Conservation (phyloP, 1,140 invertebrate genomes). For the Drosophila novamexicana region DNA sequence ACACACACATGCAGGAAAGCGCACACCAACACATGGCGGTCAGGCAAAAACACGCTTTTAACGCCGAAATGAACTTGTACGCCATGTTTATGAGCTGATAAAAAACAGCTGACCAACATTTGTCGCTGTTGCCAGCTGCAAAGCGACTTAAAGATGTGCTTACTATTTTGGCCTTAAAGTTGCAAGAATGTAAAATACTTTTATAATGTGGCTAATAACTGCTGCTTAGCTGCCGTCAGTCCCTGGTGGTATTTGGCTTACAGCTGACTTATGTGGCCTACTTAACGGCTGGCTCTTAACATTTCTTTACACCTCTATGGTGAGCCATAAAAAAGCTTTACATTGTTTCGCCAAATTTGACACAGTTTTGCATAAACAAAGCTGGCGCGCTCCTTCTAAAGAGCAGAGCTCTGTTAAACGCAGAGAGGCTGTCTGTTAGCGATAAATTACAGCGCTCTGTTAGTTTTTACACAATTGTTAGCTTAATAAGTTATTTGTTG, state of each 20-base stretch:
- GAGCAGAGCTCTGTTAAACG: slow-evolving; percentile 45
- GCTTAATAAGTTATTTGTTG: slow-evolving; percentile 38
- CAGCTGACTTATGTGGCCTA: slow-evolving; percentile 52
- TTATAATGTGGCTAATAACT: slow-evolving; percentile 36
- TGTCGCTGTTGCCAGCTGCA: slow-evolving; percentile 34
- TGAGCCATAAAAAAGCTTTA: slow-evolving; percentile 57
- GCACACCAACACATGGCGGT: slow-evolving; percentile 37
- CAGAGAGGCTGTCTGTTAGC: slow-evolving; percentile 3
- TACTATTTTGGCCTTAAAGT: slow-evolving; percentile 14
- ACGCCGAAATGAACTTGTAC: slow-evolving; percentile 79
- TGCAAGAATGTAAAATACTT: background rate
- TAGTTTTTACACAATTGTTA: background rate
- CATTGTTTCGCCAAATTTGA: slow-evolving; percentile 40
- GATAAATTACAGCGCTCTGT: slow-evolving; percentile 18
- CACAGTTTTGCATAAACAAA: slow-evolving; percentile 37
- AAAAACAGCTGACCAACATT: slow-evolving; percentile 81
- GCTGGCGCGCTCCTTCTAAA: slow-evolving; percentile 45
- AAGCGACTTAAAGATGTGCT: slow-evolving; percentile 48
- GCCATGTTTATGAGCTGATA: slow-evolving; percentile 81
- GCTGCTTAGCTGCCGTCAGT: slow-evolving; percentile 16
- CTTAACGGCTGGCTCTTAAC: slow-evolving; percentile 52
- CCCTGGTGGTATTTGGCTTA: slow-evolving; percentile 7
- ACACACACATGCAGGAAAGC: slow-evolving; percentile 22
- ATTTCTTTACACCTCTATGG: slow-evolving; percentile 49
- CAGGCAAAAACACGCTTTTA: slow-evolving; percentile 70